These are phyloP conservation scores for Mythimna impura DNA, from an alignment of 2,888 invertebrate genomes.

Conservation along the genomic window DNA sequence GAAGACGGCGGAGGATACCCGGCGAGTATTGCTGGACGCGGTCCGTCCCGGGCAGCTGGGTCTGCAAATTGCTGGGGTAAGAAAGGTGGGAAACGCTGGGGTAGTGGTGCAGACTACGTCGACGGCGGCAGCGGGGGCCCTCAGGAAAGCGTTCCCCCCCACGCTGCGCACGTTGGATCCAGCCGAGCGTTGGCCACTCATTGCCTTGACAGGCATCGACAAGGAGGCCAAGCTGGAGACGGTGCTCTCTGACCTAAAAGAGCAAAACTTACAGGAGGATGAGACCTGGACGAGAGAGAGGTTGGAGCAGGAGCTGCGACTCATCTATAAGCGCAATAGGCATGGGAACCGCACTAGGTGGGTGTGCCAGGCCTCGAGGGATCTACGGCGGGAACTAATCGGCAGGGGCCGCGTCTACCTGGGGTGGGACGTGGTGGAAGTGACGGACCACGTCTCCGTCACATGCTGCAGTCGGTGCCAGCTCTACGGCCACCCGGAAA, in stretches of 20 bases:
- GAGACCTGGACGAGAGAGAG: too few relatives aligned
- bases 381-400: background rate
- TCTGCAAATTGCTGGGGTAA: background rate
- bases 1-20: too few relatives aligned
- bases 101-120: conserved; percentile 17
- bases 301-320: too few relatives aligned
- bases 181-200: rapidly evolving
- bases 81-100: background rate
- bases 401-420: conserved; percentile 31
- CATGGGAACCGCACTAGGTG: too few relatives aligned
- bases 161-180: rapidly evolving
- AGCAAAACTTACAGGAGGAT: too few relatives aligned
- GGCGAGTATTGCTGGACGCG: background rate
- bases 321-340: background rate
- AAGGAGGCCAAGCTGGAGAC: too few relatives aligned
- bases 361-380: background rate
- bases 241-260: background rate
- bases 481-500: conserved; percentile 68
- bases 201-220: background rate
- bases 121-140: background rate
- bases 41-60: background rate
- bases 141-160: rapidly evolving
- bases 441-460: conserved; percentile 35
- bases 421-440: conserved; percentile 47
- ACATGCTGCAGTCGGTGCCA: conserved; percentile 68